Conservation (phyloP, 2,888 invertebrate species). For the Pilophorus perplexus region DNA sequence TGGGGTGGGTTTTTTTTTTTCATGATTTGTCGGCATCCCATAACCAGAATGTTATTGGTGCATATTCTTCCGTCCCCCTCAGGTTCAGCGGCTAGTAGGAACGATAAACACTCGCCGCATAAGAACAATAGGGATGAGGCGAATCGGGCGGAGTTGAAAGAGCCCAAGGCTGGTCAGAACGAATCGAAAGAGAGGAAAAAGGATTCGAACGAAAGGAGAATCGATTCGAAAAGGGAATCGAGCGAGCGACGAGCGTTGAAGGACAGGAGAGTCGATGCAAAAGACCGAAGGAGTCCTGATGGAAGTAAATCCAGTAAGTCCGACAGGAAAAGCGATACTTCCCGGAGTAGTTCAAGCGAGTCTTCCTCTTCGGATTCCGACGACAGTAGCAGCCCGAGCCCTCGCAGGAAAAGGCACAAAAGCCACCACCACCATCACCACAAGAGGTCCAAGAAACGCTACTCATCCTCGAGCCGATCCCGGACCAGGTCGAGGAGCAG, state of each 20-base stretch:
- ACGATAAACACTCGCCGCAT: slow-evolving; percentile 1
- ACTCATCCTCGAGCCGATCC: background rate
- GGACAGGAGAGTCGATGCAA: slow-evolving; percentile 1
- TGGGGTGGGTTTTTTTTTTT: too few relatives aligned
- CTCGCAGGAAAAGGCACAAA: background rate
- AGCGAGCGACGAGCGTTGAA: too few relatives aligned
- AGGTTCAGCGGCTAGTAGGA: slow-evolving; percentile 23
- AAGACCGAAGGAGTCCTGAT: slow-evolving; percentile 18
- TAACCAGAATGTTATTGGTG: too few relatives aligned
- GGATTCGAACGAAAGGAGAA: too few relatives aligned
- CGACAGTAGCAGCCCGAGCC: slow-evolving; percentile 7
- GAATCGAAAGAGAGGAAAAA: too few relatives aligned
- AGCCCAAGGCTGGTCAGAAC: background rate
- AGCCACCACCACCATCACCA: slow-evolving; percentile 17
- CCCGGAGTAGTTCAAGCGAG: background rate
- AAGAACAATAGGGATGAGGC: slow-evolving; percentile 9
- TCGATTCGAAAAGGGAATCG: slow-evolving; percentile 1
- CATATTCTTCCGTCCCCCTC: slow-evolving; percentile 15
- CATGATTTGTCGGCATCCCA: too few relatives aligned
- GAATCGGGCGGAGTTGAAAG: background rate
- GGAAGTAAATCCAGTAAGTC: background rate
- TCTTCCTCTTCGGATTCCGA: slow-evolving; percentile 8
- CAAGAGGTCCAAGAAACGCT: slow-evolving; percentile 2
- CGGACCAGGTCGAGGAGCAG: slow-evolving; percentile 9
- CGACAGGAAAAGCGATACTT: slow-evolving; percentile 3